A percentile compares a stretch with the other conserved stretches of the same genome.
These are phyloP conservation scores for Pristionchus mayeri DNA, from an alignment of 2,888 invertebrate species.

Conservation along the genomic window DNA sequence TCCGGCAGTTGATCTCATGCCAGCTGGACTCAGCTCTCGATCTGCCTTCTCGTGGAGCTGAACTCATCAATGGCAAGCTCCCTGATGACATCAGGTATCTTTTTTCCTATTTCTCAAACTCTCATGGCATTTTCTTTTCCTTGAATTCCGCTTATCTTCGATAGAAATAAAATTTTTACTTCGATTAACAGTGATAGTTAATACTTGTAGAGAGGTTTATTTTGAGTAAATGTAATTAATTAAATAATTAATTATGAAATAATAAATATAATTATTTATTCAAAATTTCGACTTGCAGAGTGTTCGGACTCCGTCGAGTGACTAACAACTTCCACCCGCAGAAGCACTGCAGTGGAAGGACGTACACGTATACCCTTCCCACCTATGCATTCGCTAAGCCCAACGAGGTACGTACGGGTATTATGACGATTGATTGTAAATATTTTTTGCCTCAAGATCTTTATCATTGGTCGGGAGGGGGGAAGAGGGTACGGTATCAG, in stretches of 20 bases:
- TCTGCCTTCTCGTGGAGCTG: constrained; percentile 1
- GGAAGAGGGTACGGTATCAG: no score
- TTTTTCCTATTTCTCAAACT: no score
- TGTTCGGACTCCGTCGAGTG: constrained; percentile 35
- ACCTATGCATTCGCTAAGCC: constrained; percentile 87
- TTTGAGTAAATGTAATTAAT: no score
- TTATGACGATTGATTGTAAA: no score
- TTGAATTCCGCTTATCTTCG: not conserved
- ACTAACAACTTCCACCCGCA: constrained; percentile 86
- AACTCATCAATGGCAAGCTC: constrained; percentile 37
- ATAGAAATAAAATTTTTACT: no score
- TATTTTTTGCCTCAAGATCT: no score
- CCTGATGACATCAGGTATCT: constrained; percentile 43
- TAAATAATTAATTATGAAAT: no score
- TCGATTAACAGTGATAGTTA: no score
- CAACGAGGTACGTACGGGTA: constrained; percentile 80
- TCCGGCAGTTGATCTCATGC: constrained; percentile 65
- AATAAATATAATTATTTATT: not conserved
- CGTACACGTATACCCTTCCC: constrained; percentile 93
- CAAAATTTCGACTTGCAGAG: no score
- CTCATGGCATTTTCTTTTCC: not conserved
- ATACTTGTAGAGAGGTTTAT: no score
- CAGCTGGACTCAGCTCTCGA: not conserved
- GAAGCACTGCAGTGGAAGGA: constrained; percentile 89
- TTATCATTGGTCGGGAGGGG: no score